Conservation (phyloP, 2,888 invertebrate species). For the Drosophila trichaetosa region DNA sequence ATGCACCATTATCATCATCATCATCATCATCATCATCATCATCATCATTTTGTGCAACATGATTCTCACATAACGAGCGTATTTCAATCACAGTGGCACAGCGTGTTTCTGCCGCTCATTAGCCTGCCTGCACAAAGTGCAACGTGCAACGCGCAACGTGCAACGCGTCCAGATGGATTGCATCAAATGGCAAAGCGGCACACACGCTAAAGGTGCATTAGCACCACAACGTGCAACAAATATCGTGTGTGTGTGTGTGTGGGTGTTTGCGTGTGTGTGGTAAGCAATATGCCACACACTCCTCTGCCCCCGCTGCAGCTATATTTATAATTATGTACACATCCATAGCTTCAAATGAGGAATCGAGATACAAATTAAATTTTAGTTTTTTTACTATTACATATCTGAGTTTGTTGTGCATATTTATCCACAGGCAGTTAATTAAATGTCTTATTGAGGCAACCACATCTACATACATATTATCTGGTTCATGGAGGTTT, state of each 20-base stretch:
- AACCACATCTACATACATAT: not conserved
- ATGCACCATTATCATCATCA: not conserved
- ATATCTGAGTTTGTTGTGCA: not conserved
- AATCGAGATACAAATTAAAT: not conserved
- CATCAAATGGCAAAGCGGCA: slow-evolving; percentile 61
- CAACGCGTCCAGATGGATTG: slow-evolving; percentile 44
- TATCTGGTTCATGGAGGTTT: not conserved
- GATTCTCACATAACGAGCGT: slow-evolving; percentile 42
- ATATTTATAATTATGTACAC: not conserved
- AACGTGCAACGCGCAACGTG: slow-evolving; percentile 38
- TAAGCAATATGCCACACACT: slow-evolving; percentile 30
- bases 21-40: not conserved
- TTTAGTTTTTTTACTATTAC: not conserved
- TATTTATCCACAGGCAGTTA: not conserved
- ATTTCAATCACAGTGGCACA: slow-evolving; percentile 26
- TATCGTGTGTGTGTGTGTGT: slow-evolving; percentile 7
- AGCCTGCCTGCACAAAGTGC: slow-evolving; percentile 45
- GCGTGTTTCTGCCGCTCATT: slow-evolving; percentile 39
- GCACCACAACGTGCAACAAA: slow-evolving; percentile 27
- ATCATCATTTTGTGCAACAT: slow-evolving; percentile 30
- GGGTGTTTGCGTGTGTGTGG: not conserved
- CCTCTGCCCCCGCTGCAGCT: not conserved
- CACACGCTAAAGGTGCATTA: slow-evolving; percentile 72
- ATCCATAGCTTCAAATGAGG: not conserved
- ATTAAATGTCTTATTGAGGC: not conserved